Evolutionary conservation across 2,888 invertebrate species (phyloP).

Genomic region (Eilema depressum): DNA sequence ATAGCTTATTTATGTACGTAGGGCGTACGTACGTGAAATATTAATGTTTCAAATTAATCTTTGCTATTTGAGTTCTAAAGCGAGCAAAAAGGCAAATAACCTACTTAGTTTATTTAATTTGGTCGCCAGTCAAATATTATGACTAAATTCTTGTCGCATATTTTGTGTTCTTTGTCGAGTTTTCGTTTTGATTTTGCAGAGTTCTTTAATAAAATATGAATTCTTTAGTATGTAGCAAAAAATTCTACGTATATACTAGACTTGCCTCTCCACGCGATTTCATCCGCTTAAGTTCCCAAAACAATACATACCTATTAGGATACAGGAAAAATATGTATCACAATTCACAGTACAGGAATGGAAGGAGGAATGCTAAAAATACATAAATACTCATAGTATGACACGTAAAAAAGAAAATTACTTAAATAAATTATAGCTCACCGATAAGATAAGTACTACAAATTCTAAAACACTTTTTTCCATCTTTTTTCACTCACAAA

Average conservation of each 20-base stretch:
- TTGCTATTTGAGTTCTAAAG: constrained; percentile 35
- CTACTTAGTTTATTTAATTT: constrained; percentile 37
- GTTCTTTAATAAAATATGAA: constrained; percentile 28
- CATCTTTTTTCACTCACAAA: too few relatives aligned
- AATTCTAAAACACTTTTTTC: too few relatives aligned
- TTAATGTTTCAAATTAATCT: constrained; percentile 34
- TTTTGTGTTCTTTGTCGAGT: constrained; percentile 32
- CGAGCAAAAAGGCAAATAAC: constrained; percentile 43
- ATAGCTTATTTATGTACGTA: constrained; percentile 5
- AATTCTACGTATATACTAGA: background rate
- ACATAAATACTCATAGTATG: too few relatives aligned
- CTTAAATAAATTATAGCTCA: too few relatives aligned
- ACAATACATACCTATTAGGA: too few relatives aligned
- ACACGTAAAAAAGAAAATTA: too few relatives aligned
- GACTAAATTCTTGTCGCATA: constrained; percentile 21
- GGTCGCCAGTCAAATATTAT: constrained; percentile 39
- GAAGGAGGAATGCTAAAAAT: too few relatives aligned
- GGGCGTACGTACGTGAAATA: background rate
- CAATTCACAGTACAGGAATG: too few relatives aligned
- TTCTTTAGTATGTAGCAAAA: constrained; percentile 9
- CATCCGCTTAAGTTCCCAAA: background rate
- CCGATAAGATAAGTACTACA: too few relatives aligned
- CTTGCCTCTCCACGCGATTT: background rate
- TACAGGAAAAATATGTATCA: too few relatives aligned
- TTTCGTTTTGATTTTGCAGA: constrained; percentile 26